Conservation (phyloP, 2,113 vertebrate species). For the Ceratotherium simum region DNA sequence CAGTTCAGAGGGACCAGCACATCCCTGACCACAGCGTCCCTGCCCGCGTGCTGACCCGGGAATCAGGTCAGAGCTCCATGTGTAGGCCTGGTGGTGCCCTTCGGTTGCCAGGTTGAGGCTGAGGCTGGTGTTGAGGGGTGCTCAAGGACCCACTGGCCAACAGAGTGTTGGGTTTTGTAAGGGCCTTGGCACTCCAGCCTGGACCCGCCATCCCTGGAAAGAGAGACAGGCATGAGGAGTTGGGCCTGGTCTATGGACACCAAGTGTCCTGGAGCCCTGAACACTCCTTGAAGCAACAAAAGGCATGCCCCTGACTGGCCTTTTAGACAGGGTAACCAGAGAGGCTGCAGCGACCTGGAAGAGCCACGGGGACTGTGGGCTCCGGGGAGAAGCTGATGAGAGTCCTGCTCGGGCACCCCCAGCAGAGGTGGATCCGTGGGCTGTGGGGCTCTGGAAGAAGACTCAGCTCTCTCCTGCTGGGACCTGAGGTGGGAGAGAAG, state of each 20-base stretch:
- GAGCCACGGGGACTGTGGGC: neutral
- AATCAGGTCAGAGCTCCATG: neutral
- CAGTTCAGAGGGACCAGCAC: neutral
- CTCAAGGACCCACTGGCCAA: too few relatives aligned
- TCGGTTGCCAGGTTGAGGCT: neutral
- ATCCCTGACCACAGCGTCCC: fast-evolving
- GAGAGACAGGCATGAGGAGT: fast-evolving
- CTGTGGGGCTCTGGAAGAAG: too few relatives aligned
- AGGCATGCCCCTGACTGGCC: neutral
- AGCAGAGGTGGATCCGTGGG: neutral
- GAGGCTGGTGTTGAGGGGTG: neutral
- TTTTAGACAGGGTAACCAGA: neutral
- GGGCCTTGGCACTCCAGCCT: neutral
- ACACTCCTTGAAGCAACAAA: neutral
- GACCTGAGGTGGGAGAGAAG: neutral
- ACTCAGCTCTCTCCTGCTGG: neutral
- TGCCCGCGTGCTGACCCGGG: fast-evolving
- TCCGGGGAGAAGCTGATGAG: neutral
- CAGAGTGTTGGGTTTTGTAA: neutral
- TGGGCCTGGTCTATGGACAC: neutral
- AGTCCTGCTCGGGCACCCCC: neutral
- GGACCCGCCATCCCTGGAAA: neutral
- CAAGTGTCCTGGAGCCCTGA: neutral
- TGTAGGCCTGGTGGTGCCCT: neutral
- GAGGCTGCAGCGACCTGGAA: neutral